phyloP scores from a whole-genome alignment of 2,888 invertebrate species.

The Beris chalybata region DNA sequence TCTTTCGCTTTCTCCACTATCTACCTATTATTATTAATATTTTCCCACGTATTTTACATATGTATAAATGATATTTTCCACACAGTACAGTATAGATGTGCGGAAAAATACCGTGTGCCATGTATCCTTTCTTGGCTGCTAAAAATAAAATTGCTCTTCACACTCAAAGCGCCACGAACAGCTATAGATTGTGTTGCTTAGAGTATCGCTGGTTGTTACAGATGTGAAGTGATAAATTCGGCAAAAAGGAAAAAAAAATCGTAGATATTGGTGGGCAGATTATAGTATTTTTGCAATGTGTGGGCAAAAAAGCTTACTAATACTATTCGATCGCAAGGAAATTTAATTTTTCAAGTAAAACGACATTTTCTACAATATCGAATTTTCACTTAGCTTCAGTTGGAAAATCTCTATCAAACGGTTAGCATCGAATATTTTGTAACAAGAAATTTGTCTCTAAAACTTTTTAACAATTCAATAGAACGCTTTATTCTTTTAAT shows the following conservation, averaged over 20 bases:
- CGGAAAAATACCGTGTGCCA: constrained; percentile 44
- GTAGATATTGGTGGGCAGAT: neutral
- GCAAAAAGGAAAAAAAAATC: neutral
- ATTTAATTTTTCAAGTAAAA: constrained; percentile 24
- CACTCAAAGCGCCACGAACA: too few relatives aligned
- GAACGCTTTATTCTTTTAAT: neutral
- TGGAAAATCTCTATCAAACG: constrained; percentile 39
- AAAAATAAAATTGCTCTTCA: constrained; percentile 39
- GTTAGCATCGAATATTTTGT: constrained; percentile 38
- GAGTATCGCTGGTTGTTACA: too few relatives aligned
- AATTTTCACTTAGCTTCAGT: constrained; percentile 37
- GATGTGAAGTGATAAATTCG: neutral
- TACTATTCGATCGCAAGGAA: constrained; percentile 15
- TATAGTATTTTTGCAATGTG: constrained; percentile 1
- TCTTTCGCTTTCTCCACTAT: constrained; percentile 1
- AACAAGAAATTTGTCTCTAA: neutral
- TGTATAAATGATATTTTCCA: too few relatives aligned
- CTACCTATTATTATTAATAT: neutral
- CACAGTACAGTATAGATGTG: too few relatives aligned
- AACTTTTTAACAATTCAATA: neutral
- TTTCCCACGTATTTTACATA: too few relatives aligned
- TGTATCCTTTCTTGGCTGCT: constrained; percentile 63
- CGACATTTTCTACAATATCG: constrained; percentile 33
- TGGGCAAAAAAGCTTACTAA: constrained; percentile 18
- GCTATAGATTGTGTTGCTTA: too few relatives aligned